Conservation (phyloP, 1,140 invertebrate species). For the Gyrodactylus salaris region DNA sequence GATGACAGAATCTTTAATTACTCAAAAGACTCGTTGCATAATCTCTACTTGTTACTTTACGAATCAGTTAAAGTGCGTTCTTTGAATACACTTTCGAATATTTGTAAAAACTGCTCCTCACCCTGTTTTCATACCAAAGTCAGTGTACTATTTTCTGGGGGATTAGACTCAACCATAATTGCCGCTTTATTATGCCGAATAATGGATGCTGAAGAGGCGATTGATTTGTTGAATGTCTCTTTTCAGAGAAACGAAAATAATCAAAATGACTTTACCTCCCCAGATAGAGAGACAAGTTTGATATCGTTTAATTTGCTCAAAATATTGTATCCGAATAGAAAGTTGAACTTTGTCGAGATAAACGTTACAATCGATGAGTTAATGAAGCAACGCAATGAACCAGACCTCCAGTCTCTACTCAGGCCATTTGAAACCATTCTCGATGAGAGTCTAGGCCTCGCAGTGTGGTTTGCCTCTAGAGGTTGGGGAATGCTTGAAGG, state of each 20-base stretch:
- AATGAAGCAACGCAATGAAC: neutral
- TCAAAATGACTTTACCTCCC: constrained; percentile 10
- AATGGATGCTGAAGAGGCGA: constrained; percentile 31
- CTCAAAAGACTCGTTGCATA: too few species aligned
- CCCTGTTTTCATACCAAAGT: constrained; percentile 33
- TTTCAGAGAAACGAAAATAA: constrained; percentile 28
- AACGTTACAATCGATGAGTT: neutral
- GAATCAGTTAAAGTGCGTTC: too few species aligned
- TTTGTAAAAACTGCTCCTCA: neutral
- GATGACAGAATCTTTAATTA: too few species aligned
- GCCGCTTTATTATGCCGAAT: constrained; percentile 37
- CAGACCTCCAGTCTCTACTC: constrained; percentile 34
- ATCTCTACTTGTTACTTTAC: too few species aligned
- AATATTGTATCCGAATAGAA: constrained; percentile 30
- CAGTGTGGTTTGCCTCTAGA: constrained; percentile 65
- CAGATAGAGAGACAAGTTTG: constrained; percentile 27
- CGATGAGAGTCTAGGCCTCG: constrained; percentile 68
- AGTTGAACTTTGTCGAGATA: constrained; percentile 36
- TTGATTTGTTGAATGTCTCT: constrained; percentile 85
- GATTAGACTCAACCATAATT: constrained; percentile 60
- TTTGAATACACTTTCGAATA: too few species aligned
- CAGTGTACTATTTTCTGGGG: constrained; percentile 65
- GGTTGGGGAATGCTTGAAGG: constrained; percentile 24
- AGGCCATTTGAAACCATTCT: constrained; percentile 37
- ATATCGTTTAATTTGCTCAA: constrained; percentile 36